Conservation (phyloP, 1,140 invertebrate species). For the Apocrypta bakeri region DNA sequence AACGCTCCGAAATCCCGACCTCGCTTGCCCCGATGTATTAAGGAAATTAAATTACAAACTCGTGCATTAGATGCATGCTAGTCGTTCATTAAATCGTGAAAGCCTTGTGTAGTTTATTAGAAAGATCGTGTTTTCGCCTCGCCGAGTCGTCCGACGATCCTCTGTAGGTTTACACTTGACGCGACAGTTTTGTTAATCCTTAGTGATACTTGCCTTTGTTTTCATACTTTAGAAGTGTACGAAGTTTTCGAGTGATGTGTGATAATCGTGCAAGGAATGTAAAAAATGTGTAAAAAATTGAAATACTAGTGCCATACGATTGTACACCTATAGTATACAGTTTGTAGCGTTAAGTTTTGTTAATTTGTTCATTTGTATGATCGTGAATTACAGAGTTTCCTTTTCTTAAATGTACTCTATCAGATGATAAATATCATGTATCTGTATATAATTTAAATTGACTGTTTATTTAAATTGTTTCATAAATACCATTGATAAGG, state of each 20-base stretch:
- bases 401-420: neutral
- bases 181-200: constrained; percentile 21
- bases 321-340: constrained; percentile 8
- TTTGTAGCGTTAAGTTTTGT: constrained; percentile 8
- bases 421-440: too few relatives aligned
- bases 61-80: constrained; percentile 66
- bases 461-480: too few relatives aligned
- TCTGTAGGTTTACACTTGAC: neutral
- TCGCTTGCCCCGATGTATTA: constrained; percentile 58
- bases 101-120: constrained; percentile 67
- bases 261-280: constrained; percentile 18
- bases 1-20: constrained; percentile 43
- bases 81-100: constrained; percentile 62
- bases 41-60: constrained; percentile 58
- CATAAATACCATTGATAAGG: too few relatives aligned
- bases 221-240: neutral
- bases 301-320: neutral
- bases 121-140: constrained; percentile 53
- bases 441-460: too few relatives aligned
- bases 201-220: neutral
- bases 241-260: constrained; percentile 12
- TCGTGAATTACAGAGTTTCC: neutral
- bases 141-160: constrained; percentile 50
- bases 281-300: constrained; percentile 25
- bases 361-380: constrained; percentile 6